phyloP scores from a whole-genome alignment of 2,113 vertebrate species.

The Ramphastos sulfuratus region DNA sequence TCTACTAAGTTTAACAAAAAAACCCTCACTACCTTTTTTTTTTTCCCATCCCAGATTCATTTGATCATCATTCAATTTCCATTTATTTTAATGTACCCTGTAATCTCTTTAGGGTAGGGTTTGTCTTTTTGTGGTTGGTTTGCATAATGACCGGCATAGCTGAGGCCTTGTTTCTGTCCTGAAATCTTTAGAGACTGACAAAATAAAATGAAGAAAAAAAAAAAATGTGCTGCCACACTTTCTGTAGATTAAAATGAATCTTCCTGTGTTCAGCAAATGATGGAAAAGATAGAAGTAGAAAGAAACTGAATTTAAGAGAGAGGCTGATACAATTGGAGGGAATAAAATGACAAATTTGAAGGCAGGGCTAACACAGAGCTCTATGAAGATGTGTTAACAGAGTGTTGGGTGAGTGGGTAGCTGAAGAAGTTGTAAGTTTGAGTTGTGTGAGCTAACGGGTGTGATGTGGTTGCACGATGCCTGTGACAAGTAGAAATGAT shows the following conservation, averaged over 20 bases:
- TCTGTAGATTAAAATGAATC: not conserved
- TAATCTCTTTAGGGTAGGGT: not conserved
- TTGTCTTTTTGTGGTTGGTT: not conserved
- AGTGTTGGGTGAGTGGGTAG: not conserved
- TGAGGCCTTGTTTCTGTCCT: not conserved
- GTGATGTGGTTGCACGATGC: not conserved
- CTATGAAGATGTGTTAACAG: not conserved
- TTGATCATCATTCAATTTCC: conserved; percentile 3
- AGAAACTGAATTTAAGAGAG: not conserved
- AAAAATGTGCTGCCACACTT: not conserved
- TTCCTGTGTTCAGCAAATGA: not conserved
- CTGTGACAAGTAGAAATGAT: not conserved
- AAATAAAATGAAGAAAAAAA: conserved; percentile 16
- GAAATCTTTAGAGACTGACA: conserved; percentile 16
- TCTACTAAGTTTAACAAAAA: not conserved
- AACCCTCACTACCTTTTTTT: not conserved
- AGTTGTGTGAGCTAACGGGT: not conserved
- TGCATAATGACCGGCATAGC: not conserved
- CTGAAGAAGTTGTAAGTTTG: not conserved
- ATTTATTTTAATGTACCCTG: conserved; percentile 27
- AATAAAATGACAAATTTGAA: not conserved
- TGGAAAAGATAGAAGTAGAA: not conserved
- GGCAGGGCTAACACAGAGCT: not conserved
- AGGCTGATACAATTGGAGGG: not conserved
- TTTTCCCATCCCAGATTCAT: not conserved